These are phyloP conservation scores for Nephrotoma guestfalica DNA, from an alignment of 2,888 invertebrate species.

Conservation along the genomic window DNA sequence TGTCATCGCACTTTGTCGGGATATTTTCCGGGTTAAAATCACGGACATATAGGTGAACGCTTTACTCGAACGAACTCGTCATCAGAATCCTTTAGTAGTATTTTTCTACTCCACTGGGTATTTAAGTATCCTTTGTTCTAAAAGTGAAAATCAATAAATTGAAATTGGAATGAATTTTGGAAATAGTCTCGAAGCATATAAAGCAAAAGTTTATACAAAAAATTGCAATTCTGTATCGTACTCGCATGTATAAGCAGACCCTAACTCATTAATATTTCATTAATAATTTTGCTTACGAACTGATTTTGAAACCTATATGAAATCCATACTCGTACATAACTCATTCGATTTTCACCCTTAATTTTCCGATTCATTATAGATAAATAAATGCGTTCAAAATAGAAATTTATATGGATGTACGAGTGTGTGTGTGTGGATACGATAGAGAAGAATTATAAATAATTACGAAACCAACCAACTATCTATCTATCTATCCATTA, in stretches of 20 bases:
- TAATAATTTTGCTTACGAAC: background rate
- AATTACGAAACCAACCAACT: background rate
- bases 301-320: background rate
- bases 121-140: too few relatives aligned
- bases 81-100: too few relatives aligned
- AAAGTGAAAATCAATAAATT: too few relatives aligned
- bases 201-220: background rate
- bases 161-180: too few relatives aligned
- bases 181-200: background rate
- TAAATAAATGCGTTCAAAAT: background rate
- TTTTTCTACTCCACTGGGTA: too few relatives aligned
- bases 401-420: background rate
- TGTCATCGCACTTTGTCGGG: too few relatives aligned
- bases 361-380: background rate
- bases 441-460: background rate
- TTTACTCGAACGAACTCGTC: too few relatives aligned
- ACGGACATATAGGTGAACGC: too few relatives aligned
- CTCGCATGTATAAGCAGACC: background rate
- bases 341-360: background rate
- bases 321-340: background rate
- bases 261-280: background rate
- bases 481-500: background rate
- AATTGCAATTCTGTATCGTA: background rate
- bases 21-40: too few relatives aligned
- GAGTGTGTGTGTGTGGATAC: too few relatives aligned